Evolutionary conservation across 2,113 vertebrate species (phyloP).

Genomic region (Zosterops borbonicus): DNA sequence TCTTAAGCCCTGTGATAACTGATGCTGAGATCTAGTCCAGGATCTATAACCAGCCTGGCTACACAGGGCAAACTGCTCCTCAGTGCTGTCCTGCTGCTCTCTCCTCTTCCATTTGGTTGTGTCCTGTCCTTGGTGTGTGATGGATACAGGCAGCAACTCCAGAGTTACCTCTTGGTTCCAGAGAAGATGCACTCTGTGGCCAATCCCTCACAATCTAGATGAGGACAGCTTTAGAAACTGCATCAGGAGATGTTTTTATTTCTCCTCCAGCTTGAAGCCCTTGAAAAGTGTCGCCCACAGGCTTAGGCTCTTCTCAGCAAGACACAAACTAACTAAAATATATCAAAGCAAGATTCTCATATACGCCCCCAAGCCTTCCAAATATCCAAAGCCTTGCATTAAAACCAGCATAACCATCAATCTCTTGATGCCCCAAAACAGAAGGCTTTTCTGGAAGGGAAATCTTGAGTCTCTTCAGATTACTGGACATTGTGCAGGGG

Average conservation of each 20-base stretch:
- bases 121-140: background rate
- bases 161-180: background rate
- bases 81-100: background rate
- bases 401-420: background rate
- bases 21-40: background rate
- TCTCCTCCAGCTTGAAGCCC: background rate
- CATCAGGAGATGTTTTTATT: background rate
- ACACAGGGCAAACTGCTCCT: background rate
- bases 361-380: background rate
- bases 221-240: background rate
- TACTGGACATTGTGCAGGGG: background rate
- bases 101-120: background rate
- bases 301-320: slow-evolving; percentile 4
- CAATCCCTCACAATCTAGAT: background rate
- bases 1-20: background rate
- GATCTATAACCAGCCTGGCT: background rate
- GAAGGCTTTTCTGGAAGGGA: background rate
- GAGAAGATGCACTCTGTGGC: background rate
- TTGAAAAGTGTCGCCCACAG: background rate
- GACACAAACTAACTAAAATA: slow-evolving; percentile 5
- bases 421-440: background rate
- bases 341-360: background rate
- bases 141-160: background rate
- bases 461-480: background rate
- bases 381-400: background rate